A percentile compares a stretch with the other conserved stretches of the same genome.
These are phyloP conservation scores for Scolopax bukidnonensis DNA, from an alignment of 2,797 vertebrate genomes.

Conservation along the genomic window DNA sequence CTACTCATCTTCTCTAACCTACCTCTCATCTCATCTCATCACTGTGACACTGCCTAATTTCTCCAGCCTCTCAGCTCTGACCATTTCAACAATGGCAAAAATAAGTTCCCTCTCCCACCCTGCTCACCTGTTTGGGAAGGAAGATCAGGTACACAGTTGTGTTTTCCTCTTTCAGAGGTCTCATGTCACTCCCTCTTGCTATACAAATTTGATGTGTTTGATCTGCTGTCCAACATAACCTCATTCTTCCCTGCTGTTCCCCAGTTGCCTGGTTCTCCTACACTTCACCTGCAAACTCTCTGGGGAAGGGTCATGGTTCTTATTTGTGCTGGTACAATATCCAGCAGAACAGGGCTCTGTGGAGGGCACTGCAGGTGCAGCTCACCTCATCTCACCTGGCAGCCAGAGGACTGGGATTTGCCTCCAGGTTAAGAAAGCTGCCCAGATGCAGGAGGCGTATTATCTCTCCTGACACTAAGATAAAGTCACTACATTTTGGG, in stretches of 20 bases:
- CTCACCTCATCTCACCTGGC: neutral
- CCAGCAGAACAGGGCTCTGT: neutral
- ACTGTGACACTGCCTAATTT: neutral
- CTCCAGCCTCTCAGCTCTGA: neutral
- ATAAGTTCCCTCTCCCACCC: neutral
- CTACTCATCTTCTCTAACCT: neutral
- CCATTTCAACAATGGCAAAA: neutral
- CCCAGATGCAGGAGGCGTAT: neutral
- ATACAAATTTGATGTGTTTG: neutral
- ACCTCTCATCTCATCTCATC: neutral
- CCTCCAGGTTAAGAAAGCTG: neutral
- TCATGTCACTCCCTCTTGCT: neutral
- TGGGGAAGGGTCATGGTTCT: neutral
- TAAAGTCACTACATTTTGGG: neutral
- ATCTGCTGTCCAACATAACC: neutral
- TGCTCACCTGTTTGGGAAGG: neutral
- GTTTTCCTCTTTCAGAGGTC: neutral
- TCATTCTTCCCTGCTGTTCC: neutral
- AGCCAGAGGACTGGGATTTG: neutral
- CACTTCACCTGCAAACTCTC: neutral
- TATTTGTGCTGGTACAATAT: neutral
- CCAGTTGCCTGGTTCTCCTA: neutral
- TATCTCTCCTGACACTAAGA: neutral
- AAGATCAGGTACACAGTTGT: neutral
- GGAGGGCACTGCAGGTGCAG: accelerated